These are phyloP conservation scores for Anguilla marmorata DNA, from an alignment of 2,797 vertebrate species.

Conservation along the genomic window DNA sequence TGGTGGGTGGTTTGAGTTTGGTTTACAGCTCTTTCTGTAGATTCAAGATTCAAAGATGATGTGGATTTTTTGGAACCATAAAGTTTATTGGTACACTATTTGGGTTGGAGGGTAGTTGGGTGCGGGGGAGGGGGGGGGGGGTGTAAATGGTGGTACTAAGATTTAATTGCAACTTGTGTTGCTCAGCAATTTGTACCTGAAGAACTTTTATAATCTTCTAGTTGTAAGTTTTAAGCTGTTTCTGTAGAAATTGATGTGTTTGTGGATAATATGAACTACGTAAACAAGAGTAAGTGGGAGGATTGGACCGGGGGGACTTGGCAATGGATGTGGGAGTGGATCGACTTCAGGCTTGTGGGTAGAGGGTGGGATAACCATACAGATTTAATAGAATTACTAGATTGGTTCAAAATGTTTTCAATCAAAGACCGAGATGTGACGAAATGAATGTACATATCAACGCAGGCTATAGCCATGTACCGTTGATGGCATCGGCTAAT, in stretches of 20 bases:
- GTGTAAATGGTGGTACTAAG: not conserved
- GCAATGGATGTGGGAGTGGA: not conserved
- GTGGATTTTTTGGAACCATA: no score
- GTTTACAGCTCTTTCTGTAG: no score
- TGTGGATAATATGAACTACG: not conserved
- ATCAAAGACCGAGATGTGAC: no score
- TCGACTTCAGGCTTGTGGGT: not conserved
- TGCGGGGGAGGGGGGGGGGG: no score
- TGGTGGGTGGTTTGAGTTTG: no score
- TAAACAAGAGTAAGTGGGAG: not conserved
- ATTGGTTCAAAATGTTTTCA: conserved; percentile 10
- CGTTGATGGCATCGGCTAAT: not conserved
- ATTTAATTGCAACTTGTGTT: not conserved
- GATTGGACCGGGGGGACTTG: not conserved
- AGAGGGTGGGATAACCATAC: not conserved
- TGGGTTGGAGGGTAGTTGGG: not conserved
- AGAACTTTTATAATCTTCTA: not conserved
- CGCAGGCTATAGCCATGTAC: not conserved
- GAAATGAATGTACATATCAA: not conserved
- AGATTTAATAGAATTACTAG: not conserved
- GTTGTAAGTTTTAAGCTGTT: not conserved
- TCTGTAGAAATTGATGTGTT: not conserved
- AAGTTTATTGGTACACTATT: not conserved
- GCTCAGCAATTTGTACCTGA: not conserved
- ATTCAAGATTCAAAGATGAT: no score